phyloP scores from a whole-genome alignment of 1,140 invertebrate genomes.

The Mactra quadrangularis region DNA sequence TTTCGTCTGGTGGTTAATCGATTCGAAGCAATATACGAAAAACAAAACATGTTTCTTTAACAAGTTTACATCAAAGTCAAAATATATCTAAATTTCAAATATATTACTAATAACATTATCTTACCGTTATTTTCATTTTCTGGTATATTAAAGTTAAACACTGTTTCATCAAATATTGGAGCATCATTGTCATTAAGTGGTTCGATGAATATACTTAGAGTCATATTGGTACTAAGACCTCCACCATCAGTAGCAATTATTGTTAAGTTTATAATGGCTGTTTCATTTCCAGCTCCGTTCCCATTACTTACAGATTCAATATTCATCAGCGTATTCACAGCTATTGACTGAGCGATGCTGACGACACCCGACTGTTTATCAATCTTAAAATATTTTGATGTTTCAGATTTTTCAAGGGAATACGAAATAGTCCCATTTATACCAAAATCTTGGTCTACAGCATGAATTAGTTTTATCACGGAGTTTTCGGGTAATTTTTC shows the following conservation, averaged over 20 bases:
- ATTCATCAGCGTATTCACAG: slow-evolving; percentile 87
- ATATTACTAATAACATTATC: too few relatives aligned
- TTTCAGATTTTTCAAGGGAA: background rate
- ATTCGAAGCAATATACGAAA: too few relatives aligned
- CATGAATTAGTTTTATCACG: slow-evolving; percentile 60
- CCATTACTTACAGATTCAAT: background rate
- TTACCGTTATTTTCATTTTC: slow-evolving; percentile 87
- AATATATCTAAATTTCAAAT: too few relatives aligned
- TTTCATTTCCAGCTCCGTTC: slow-evolving; percentile 30
- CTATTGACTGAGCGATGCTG: slow-evolving; percentile 89
- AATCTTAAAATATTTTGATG: slow-evolving; percentile 88
- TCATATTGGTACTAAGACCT: slow-evolving; percentile 88
- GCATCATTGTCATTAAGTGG: slow-evolving; percentile 90
- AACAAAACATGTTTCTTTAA: too few relatives aligned
- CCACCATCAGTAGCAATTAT: slow-evolving; percentile 87
- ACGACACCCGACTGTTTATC: slow-evolving; percentile 93
- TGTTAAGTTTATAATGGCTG: slow-evolving; percentile 33
- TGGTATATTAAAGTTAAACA: slow-evolving; percentile 92
- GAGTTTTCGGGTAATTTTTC: slow-evolving; percentile 87
- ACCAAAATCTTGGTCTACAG: slow-evolving; percentile 85
- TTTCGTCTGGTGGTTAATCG: too few relatives aligned
- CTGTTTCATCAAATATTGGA: slow-evolving; percentile 90
- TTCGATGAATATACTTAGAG: slow-evolving; percentile 88
- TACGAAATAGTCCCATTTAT: slow-evolving; percentile 86
- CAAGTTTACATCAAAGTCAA: background rate